phyloP scores from a whole-genome alignment of 1,140 invertebrate species.

The Bombus terrestris region DNA sequence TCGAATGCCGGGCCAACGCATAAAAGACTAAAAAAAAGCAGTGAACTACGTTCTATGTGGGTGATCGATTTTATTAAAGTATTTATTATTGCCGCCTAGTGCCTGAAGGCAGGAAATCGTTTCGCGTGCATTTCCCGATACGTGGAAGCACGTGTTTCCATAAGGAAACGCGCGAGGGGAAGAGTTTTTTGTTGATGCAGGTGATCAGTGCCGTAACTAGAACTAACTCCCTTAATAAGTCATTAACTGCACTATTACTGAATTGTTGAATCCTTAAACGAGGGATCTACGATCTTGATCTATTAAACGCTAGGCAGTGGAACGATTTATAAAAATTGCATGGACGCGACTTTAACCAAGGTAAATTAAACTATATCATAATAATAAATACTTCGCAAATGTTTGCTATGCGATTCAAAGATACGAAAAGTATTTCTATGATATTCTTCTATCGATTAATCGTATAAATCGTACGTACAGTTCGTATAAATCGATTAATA shows the following conservation, averaged over 20 bases:
- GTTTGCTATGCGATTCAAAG: neutral
- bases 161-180: neutral
- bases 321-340: neutral
- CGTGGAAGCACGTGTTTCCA: neutral
- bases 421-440: neutral
- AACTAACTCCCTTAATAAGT: slow-evolving; percentile 6
- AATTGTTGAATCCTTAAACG: neutral
- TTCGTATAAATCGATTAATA: no score
- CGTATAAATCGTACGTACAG: no score
- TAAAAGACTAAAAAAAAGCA: neutral
- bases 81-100: slow-evolving; percentile 43
- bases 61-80: slow-evolving; percentile 21
- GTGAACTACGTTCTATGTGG: slow-evolving; percentile 16
- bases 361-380: neutral
- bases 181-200: slow-evolving; percentile 2
- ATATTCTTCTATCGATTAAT: neutral
- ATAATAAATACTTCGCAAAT: neutral
- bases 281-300: neutral
- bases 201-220: slow-evolving; percentile 33
- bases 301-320: neutral
- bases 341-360: neutral
- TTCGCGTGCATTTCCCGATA: slow-evolving; percentile 9
- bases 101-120: slow-evolving; percentile 45
- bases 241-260: neutral
- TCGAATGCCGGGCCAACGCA: neutral